Evolutionary conservation across 2,888 invertebrate genomes (phyloP).

Genomic region (Eristalis tenax): DNA sequence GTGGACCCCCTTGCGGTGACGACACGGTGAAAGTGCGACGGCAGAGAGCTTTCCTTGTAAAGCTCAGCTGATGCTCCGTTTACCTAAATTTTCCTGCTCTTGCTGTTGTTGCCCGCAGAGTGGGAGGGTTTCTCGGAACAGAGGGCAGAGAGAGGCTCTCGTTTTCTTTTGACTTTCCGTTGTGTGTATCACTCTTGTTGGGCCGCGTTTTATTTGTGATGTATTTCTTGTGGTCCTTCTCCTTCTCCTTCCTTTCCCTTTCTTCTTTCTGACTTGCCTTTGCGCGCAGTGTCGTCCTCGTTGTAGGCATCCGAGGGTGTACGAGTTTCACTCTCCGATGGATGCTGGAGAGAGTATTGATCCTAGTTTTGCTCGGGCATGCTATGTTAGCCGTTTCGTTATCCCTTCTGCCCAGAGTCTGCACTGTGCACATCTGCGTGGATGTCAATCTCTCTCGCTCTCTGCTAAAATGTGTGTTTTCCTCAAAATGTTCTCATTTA

Average conservation of each 20-base stretch:
- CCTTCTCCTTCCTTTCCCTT: background rate
- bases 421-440: conserved; percentile 61
- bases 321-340: conserved; percentile 38
- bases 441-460: conserved; percentile 18
- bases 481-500: conserved; percentile 21
- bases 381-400: conserved; percentile 12
- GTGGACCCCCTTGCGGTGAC: conserved; percentile 32
- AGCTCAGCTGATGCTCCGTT: conserved; percentile 53
- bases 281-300: conserved; percentile 36
- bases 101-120: conserved; percentile 7
- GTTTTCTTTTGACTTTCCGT: conserved; percentile 36
- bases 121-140: conserved; percentile 10
- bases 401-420: conserved; percentile 36
- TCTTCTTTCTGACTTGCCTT: background rate
- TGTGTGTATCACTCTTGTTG: conserved; percentile 29
- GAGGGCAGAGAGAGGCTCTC: conserved; percentile 4
- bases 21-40: conserved; percentile 42
- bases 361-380: conserved; percentile 54
- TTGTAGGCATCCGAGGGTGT: conserved; percentile 30
- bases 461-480: conserved; percentile 20
- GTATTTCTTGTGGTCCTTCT: conserved; percentile 10
- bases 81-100: conserved; percentile 26
- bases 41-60: conserved; percentile 42
- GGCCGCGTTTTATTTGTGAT: conserved; percentile 44
- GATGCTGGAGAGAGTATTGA: conserved; percentile 71